A percentile compares a stretch with the other conserved stretches of the same genome.
phyloP scores from a whole-genome alignment of 2,888 invertebrate genomes.

The Pyrocoelia pectoralis region DNA sequence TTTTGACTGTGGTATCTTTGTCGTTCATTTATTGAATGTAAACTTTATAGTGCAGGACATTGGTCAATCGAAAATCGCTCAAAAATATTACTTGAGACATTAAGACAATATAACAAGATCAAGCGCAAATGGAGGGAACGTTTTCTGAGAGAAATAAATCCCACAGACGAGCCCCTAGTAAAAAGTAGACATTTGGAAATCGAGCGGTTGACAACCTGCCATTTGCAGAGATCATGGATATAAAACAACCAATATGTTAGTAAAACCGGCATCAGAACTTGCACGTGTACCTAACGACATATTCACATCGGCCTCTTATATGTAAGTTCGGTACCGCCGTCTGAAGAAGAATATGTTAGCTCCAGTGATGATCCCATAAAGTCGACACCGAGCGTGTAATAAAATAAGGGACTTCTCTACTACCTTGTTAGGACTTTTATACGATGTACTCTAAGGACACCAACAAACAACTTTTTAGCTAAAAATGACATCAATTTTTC shows the following conservation, averaged over 20 bases:
- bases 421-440: slow-evolving; percentile 33
- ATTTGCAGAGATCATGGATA: slow-evolving; percentile 15
- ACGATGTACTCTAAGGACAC: slow-evolving; percentile 24
- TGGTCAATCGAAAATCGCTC: neutral
- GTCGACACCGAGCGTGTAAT: slow-evolving; percentile 24
- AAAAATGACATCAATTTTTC: neutral
- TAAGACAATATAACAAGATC: neutral
- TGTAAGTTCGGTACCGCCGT: slow-evolving; percentile 18
- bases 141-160: neutral
- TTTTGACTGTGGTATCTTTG: too few relatives aligned
- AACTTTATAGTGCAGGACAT: too few relatives aligned
- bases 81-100: neutral
- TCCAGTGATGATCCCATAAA: slow-evolving; percentile 32
- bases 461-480: slow-evolving; percentile 23
- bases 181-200: slow-evolving; percentile 1
- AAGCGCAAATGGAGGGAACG: neutral
- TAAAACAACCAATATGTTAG: slow-evolving; percentile 29
- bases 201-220: slow-evolving; percentile 3
- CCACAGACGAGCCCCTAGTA: neutral
- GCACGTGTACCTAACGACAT: slow-evolving; percentile 28
- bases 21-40: too few relatives aligned
- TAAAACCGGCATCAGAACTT: slow-evolving; percentile 23
- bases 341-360: slow-evolving; percentile 21
- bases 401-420: slow-evolving; percentile 32
- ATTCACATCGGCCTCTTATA: slow-evolving; percentile 26